A percentile compares a stretch with the other conserved stretches of the same genome.
Conservation (phyloP, 2,797 vertebrate species). For the Lateolabrax maculatus region DNA sequence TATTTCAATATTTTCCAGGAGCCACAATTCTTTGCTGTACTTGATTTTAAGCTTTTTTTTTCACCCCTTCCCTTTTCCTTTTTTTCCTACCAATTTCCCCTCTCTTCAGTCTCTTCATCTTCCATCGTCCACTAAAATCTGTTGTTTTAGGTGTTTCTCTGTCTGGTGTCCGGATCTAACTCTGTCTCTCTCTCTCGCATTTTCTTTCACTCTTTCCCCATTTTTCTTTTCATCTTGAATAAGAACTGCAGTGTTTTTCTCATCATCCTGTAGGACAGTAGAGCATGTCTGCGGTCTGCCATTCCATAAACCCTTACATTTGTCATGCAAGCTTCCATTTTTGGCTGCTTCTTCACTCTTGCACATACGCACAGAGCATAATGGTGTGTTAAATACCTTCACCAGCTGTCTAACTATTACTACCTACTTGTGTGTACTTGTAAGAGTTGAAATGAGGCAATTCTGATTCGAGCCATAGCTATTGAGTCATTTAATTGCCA, state of each 20-base stretch:
- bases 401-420: conserved; percentile 60
- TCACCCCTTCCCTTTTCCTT: too few relatives aligned
- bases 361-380: conserved; percentile 39
- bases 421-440: conserved; percentile 35
- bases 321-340: conserved; percentile 31
- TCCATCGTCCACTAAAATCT: conserved; percentile 10
- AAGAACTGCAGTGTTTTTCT: conserved; percentile 52
- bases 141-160: conserved; percentile 14
- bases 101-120: neutral
- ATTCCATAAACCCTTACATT: conserved; percentile 30
- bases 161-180: neutral
- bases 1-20: neutral
- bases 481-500: conserved; percentile 42
- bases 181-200: conserved; percentile 21
- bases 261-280: conserved; percentile 48
- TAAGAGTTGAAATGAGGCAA: conserved; percentile 28
- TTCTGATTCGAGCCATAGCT: conserved; percentile 21
- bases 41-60: too few relatives aligned
- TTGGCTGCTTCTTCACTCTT: conserved; percentile 3
- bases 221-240: conserved; percentile 13
- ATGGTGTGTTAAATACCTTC: conserved; percentile 74
- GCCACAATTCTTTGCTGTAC: neutral
- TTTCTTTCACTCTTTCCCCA: conserved; percentile 6
- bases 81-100: neutral
- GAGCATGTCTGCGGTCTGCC: conserved; percentile 49